phyloP scores from a whole-genome alignment of 2,113 vertebrate species.

The Varanus salvator region DNA sequence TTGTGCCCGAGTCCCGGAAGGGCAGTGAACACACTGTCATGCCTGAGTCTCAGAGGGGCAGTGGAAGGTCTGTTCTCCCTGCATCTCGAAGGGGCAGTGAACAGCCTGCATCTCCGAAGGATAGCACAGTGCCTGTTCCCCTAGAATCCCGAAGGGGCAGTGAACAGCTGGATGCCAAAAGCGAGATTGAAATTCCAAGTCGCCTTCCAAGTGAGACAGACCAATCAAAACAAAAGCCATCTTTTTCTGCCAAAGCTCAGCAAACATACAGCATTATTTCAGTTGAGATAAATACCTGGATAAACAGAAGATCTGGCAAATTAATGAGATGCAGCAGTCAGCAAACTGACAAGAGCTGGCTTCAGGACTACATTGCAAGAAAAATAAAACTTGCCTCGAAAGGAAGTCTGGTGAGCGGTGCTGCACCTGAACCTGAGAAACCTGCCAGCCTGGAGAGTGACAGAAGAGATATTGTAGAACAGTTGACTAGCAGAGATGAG shows the following conservation, averaged over 20 bases:
- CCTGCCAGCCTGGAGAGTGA: neutral
- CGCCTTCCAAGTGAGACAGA: neutral
- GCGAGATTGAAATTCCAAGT: neutral
- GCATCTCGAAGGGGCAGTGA: neutral
- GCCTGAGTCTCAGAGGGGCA: neutral
- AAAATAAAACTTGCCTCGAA: neutral
- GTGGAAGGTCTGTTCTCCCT: neutral
- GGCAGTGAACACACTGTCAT: neutral
- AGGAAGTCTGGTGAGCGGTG: neutral
- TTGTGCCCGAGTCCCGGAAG: neutral
- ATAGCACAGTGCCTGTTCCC: too few species aligned
- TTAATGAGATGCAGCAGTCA: constrained; percentile 23
- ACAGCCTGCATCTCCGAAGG: too few species aligned
- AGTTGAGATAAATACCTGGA: constrained; percentile 30
- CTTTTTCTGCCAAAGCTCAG: constrained; percentile 4
- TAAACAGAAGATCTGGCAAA: constrained; percentile 31
- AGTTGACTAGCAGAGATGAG: neutral
- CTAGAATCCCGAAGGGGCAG: neutral
- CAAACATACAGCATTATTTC: constrained; percentile 39
- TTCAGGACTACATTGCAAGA: constrained; percentile 21
- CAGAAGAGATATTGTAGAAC: neutral
- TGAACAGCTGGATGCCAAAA: neutral
- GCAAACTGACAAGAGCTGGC: constrained; percentile 31
- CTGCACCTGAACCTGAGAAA: neutral
- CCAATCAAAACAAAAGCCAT: neutral